phyloP scores from a whole-genome alignment of 2,113 vertebrate species.

The Spea multiplicata region DNA sequence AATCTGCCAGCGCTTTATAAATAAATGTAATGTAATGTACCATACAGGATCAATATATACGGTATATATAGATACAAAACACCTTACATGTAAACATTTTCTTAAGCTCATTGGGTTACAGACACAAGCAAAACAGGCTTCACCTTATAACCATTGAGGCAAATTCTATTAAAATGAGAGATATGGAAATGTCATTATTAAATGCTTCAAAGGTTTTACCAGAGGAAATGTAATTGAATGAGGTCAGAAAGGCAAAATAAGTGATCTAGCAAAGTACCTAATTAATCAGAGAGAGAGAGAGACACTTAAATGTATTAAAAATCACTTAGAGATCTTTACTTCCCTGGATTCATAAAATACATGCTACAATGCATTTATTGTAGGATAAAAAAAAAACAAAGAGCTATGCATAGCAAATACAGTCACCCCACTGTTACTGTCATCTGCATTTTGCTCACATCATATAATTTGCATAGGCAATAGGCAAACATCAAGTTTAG shows the following conservation, averaged over 20 bases:
- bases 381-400: neutral
- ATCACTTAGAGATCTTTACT: conserved; percentile 34
- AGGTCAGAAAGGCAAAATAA: conserved; percentile 18
- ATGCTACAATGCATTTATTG: neutral
- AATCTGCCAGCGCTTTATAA: no score
- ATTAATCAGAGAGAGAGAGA: conserved; percentile 19
- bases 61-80: no score
- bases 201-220: conserved; percentile 6
- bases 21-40: no score
- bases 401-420: neutral
- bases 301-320: conserved; percentile 40
- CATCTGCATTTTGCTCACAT: no score
- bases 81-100: no score
- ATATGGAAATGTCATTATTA: conserved; percentile 12
- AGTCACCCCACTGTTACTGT: neutral
- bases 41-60: no score
- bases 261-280: conserved; percentile 5
- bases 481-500: no score
- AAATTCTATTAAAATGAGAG: no score
- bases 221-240: conserved; percentile 13
- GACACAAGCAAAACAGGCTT: no score
- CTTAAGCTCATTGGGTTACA: no score
- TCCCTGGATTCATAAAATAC: conserved; percentile 18
- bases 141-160: no score
- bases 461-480: no score